Percentiles rank a stretch among this genome's conserved stretches.
These are phyloP conservation scores for Phalacrocorax brasilianus DNA, from an alignment of 2,113 vertebrate genomes.

Conservation along the genomic window DNA sequence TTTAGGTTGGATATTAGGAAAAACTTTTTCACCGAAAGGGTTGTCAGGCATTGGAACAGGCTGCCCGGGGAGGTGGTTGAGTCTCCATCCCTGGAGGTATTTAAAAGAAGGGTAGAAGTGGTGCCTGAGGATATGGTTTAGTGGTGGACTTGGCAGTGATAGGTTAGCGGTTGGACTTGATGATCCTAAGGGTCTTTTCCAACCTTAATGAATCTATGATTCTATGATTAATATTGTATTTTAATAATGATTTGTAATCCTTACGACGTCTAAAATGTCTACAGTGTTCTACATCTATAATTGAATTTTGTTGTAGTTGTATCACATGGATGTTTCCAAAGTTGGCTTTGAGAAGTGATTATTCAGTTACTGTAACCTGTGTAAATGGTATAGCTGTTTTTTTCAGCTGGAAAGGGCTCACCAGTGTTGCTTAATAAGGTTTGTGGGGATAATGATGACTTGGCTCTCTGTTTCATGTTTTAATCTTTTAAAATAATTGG, in stretches of 20 bases:
- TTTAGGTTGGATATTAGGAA: too few relatives aligned
- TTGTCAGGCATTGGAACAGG: too few relatives aligned
- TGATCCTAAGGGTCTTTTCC: too few relatives aligned
- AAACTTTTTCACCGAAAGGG: too few relatives aligned
- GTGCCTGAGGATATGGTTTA: too few relatives aligned
- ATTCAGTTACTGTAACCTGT: background rate
- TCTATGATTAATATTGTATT: background rate
- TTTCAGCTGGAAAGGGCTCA: conserved; percentile 12
- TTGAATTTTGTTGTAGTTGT: background rate
- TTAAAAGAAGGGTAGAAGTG: too few relatives aligned
- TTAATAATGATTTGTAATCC: background rate
- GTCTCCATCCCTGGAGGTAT: too few relatives aligned
- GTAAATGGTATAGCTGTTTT: background rate
- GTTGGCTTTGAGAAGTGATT: background rate
- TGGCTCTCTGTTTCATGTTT: background rate
- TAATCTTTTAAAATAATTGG: background rate
- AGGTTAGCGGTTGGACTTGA: too few relatives aligned
- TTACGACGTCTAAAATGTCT: background rate
- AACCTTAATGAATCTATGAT: too few relatives aligned
- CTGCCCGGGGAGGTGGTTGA: too few relatives aligned
- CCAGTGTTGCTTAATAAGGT: background rate
- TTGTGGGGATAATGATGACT: background rate
- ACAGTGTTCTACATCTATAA: background rate
- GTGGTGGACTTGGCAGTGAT: too few relatives aligned
- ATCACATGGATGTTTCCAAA: background rate